phyloP scores from a whole-genome alignment of 2,888 invertebrate species.

The Nomada fucata region DNA sequence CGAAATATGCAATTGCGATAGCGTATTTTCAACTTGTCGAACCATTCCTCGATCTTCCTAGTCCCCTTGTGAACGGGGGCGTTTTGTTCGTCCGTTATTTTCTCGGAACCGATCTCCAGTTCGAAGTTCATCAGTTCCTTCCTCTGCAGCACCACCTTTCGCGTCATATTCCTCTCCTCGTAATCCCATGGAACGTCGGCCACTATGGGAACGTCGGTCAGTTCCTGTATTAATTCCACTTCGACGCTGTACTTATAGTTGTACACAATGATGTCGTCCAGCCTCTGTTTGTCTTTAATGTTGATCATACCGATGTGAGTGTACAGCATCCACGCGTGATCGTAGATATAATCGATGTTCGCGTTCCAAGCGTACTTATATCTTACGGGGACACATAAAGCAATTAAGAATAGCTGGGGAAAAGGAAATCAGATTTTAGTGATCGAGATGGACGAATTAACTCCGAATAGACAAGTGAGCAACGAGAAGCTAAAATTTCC shows the following conservation, averaged over 20 bases:
- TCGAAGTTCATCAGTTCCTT: conserved; percentile 72
- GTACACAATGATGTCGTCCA: conserved; percentile 80
- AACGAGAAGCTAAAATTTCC: too few relatives aligned
- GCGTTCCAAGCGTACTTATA: conserved; percentile 78
- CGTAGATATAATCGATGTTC: conserved; percentile 81
- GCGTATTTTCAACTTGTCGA: conserved; percentile 70
- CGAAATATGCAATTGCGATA: conserved; percentile 77
- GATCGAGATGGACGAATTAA: too few relatives aligned
- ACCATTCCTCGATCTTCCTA: conserved; percentile 73
- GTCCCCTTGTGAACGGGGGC: conserved; percentile 65
- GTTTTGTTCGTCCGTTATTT: conserved; percentile 53
- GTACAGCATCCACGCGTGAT: conserved; percentile 80
- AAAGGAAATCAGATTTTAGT: not conserved
- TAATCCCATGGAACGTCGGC: conserved; percentile 56
- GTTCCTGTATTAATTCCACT: conserved; percentile 74
- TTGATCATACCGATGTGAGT: conserved; percentile 78
- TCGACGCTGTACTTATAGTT: conserved; percentile 81
- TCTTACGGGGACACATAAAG: conserved; percentile 50
- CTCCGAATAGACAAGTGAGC: too few relatives aligned
- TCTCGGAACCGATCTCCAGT: conserved; percentile 71
- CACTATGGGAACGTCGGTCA: conserved; percentile 63
- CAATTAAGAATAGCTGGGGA: not conserved
- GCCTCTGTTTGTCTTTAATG: conserved; percentile 70
- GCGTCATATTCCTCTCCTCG: conserved; percentile 65
- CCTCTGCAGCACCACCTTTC: conserved; percentile 56